A percentile compares a stretch with the other conserved stretches of the same genome.
Evolutionary conservation across 1,140 invertebrate species (phyloP).

Genomic region (Chelonus insularis): DNA sequence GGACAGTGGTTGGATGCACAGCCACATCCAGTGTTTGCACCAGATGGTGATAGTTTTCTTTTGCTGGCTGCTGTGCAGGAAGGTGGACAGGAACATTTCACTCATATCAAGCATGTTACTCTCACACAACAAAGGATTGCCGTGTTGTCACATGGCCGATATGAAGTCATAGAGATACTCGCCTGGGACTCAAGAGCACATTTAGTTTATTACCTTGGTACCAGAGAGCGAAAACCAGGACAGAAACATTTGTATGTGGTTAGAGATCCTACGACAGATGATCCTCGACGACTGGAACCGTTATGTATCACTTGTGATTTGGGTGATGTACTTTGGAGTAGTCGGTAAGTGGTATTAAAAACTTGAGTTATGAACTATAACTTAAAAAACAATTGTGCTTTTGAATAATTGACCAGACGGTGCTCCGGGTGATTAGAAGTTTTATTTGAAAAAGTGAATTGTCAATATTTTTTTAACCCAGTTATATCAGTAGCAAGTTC

Average conservation of each 20-base stretch:
- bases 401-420: too few species aligned
- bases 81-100: slow-evolving; percentile 78
- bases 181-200: slow-evolving; percentile 84
- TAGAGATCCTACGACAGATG: slow-evolving; percentile 67
- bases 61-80: slow-evolving; percentile 81
- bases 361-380: too few species aligned
- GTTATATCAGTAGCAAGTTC: too few species aligned
- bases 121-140: slow-evolving; percentile 80
- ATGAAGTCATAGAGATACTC: slow-evolving; percentile 85
- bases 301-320: slow-evolving; percentile 81
- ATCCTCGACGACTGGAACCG: slow-evolving; percentile 71
- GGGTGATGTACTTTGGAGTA: slow-evolving; percentile 70
- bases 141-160: slow-evolving; percentile 83
- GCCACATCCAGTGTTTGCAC: slow-evolving; percentile 80
- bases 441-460: too few species aligned
- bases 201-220: slow-evolving; percentile 82
- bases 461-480: too few species aligned
- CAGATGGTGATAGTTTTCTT: slow-evolving; percentile 82
- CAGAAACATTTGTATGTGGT: slow-evolving; percentile 85
- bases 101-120: slow-evolving; percentile 86
- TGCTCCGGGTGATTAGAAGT: too few species aligned
- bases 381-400: too few species aligned
- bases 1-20: slow-evolving; percentile 84
- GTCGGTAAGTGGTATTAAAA: slow-evolving; percentile 56
- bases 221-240: slow-evolving; percentile 77